Base-by-base conservation (phyloP, 2,797 vertebrate species). In the Mormyrops attenuatus region DNA sequence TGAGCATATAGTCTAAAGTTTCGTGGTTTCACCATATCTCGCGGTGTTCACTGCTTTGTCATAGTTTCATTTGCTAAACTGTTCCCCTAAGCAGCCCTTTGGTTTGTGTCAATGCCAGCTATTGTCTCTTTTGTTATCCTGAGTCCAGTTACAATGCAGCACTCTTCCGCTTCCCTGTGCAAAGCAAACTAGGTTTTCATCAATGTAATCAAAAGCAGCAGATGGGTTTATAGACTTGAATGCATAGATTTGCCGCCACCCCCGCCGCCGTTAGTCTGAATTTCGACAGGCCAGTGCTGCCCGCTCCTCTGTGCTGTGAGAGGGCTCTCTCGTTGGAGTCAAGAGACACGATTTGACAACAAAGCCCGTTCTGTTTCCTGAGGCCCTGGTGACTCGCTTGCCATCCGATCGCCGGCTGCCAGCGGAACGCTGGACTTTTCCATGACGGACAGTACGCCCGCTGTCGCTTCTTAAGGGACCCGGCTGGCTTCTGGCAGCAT, bases 341-440 rank as follows among this genome's bases (percentile, higher is more conserved):
- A 91, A 88, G 90, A 93, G 90, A 93, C 91, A 90, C 90, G 34
- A 66, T 88, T 89, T 88, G 93, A 92, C 92, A 90, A 96, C 95
- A 96, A 95, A 94, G 94, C 92, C 26, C 1, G 26, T 92, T 92
- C 93, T 95, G 94, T 96, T 69, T 93, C 73, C 73, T 5, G 38
- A 7, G 38, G 73, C 73, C 38, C 15, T 0, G 15, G 15, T 0
- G 5, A 0, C 94, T 93, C 92, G 95, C 95, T 93, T 92, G 93
- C 92, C 92, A 90, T 89, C 94, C 94, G 93, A 90, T 90, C 2
- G 90, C 91, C 91, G 90, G 63, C 91, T 91, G 92, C 92, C 90
- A 90, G 91, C 90, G 0, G 89, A 63, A 92, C 90, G 15, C 92
- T 90, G 92, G 89, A 91, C 92, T 89, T 94, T 94, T 95, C 93